These are phyloP conservation scores for Camelus bactrianus DNA, from an alignment of 2,113 vertebrate genomes.

Conservation along the genomic window DNA sequence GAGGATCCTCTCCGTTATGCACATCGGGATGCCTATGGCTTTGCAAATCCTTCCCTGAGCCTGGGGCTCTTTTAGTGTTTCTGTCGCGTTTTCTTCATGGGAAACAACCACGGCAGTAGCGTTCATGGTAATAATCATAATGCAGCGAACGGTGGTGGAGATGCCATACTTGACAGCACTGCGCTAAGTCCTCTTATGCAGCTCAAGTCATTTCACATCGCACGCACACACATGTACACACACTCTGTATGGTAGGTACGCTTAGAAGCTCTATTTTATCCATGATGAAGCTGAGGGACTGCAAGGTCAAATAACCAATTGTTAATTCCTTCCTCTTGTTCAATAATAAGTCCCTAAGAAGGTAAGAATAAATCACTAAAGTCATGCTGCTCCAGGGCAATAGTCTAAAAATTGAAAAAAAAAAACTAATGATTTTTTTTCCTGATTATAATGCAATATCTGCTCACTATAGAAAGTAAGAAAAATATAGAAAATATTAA, in stretches of 20 bases:
- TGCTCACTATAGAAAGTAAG: conserved; percentile 19
- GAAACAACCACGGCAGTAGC: not conserved
- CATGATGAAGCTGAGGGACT: not conserved
- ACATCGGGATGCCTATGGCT: rapidly evolving
- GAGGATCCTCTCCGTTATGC: not conserved
- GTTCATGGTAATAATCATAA: rapidly evolving
- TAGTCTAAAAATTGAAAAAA: conserved; percentile 25
- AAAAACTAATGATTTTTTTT: not conserved
- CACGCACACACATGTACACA: too few relatives aligned
- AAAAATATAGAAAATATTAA: not conserved
- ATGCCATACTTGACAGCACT: not conserved
- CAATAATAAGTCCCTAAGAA: not conserved
- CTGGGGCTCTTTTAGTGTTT: too few relatives aligned
- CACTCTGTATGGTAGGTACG: rapidly evolving
- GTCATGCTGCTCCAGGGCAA: not conserved
- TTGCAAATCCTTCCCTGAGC: not conserved
- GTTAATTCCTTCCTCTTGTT: not conserved
- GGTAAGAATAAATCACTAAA: not conserved
- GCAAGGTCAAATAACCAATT: not conserved
- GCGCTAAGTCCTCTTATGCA: rapidly evolving
- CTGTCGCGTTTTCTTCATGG: not conserved
- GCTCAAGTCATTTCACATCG: too few relatives aligned
- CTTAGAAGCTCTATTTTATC: not conserved
- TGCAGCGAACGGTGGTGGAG: not conserved
- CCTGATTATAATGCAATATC: conserved; percentile 22